Conservation (phyloP, 1,140 invertebrate species). For the Lerema accius region DNA sequence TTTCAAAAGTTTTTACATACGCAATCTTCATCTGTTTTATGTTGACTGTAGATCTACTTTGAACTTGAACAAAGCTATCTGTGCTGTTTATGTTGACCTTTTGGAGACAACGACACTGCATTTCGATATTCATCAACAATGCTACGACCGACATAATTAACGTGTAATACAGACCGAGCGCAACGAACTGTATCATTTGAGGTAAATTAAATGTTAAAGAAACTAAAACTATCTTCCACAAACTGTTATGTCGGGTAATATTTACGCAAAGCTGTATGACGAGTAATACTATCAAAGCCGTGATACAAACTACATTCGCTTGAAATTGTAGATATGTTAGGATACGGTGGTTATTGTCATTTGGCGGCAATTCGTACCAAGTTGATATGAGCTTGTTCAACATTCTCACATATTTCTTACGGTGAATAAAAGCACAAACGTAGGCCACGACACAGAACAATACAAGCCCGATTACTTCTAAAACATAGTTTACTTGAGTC, state of each 20-base stretch:
- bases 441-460: constrained; percentile 51
- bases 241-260: constrained; percentile 43
- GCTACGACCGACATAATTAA: constrained; percentile 51
- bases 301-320: constrained; percentile 38
- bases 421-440: constrained; percentile 48
- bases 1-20: constrained; percentile 55
- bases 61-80: constrained; percentile 38
- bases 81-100: constrained; percentile 24
- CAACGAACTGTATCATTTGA: constrained; percentile 58
- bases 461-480: constrained; percentile 49
- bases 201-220: constrained; percentile 54
- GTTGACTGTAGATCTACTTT: constrained; percentile 39
- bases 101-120: constrained; percentile 40
- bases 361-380: constrained; percentile 41
- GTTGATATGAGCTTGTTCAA: constrained; percentile 48
- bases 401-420: constrained; percentile 53
- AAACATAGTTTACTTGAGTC: constrained; percentile 62
- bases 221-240: constrained; percentile 61
- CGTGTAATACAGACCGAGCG: constrained; percentile 51
- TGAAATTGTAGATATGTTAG: constrained; percentile 41
- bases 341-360: constrained; percentile 38
- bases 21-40: constrained; percentile 52
- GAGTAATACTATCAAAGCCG: constrained; percentile 33
- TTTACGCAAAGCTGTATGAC: constrained; percentile 50
- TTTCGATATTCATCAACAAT: constrained; percentile 49